Evolutionary conservation across 2,113 vertebrate genomes (phyloP), one percentile per base, ranked within the genome.

Genomic region (Thymallus thymallus): DNA sequence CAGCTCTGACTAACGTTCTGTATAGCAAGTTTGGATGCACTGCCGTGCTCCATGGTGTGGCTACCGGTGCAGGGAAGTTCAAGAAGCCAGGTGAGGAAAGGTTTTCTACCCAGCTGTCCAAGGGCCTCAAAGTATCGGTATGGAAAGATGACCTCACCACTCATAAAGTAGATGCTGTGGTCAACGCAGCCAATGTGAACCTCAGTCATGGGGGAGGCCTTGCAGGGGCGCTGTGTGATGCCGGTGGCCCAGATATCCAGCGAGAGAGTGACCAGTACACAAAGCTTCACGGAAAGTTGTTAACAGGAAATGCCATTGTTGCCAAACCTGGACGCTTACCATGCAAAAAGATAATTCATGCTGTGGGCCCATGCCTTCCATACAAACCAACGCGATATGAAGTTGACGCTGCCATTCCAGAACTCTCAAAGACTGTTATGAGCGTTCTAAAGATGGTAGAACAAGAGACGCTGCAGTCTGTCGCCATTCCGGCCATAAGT

Each of bases 401-500:
- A 0, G 0, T 88, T 16, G 0, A 13, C 0, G 0, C 0, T 0
- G 94, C 93, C 73, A 16, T 79, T 1, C 0, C 0, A 0, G 5
- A 63, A 0, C 89, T 98, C 68, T 0, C 2, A 5, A 0, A 0
- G 0, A 83, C 87, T 41, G 87, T 97, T 60, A 0, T 0, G 0
- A 93, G 1, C n/a, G 89, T 96, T 76, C 86, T 98, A 55, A 0
- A 0, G 0, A 68, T 0, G 0, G 90, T 84, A 13, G 46, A 7
- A 5, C 0, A 0, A 7, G 0, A 26, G 1, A 0, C 0, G 0
- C 13, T 29, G 0, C 0, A 7, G 0, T 92, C 92, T 64, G 90
- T 98, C 80, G 96, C 96, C 69, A 95, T 99, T 78, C 96, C 97
- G 81, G 96, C 96, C 69, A 95, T 98, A 76, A 96, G 96, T 87